Conservation (phyloP, 2,113 vertebrate species). For the Platysteira castanea region DNA sequence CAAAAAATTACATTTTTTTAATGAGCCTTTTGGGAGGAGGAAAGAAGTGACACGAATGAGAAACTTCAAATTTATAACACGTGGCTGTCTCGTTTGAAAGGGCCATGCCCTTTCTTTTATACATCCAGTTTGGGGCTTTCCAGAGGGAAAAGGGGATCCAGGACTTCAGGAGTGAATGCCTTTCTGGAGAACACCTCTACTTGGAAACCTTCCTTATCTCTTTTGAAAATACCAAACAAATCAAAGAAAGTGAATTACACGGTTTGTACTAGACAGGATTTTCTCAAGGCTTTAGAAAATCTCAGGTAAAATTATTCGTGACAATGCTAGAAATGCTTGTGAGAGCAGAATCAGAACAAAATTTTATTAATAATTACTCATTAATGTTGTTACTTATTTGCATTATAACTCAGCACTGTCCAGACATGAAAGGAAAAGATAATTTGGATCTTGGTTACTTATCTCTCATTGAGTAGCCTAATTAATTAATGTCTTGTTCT, state of each 20-base stretch:
- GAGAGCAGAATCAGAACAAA: neutral
- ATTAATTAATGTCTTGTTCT: neutral
- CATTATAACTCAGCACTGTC: neutral
- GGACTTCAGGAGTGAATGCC: neutral
- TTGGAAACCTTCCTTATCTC: neutral
- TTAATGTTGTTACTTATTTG: neutral
- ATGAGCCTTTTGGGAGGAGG: neutral
- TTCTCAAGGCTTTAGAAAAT: neutral
- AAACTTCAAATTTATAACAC: neutral
- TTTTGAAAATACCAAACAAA: neutral
- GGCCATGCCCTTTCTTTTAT: rapidly evolving
- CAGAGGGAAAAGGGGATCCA: neutral
- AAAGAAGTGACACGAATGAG: neutral
- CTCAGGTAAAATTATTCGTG: neutral
- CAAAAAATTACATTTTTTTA: neutral
- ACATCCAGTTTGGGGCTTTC: neutral
- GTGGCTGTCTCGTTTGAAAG: rapidly evolving
- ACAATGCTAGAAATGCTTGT: neutral
- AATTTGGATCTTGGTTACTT: neutral
- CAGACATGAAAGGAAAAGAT: neutral
- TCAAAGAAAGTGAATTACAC: rapidly evolving
- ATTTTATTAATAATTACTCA: neutral
- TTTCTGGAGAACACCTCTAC: neutral
- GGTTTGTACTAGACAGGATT: neutral
- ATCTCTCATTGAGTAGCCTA: neutral